These are phyloP conservation scores for Pristionchus fissidentatus DNA, from an alignment of 2,888 invertebrate species.

Conservation along the genomic window DNA sequence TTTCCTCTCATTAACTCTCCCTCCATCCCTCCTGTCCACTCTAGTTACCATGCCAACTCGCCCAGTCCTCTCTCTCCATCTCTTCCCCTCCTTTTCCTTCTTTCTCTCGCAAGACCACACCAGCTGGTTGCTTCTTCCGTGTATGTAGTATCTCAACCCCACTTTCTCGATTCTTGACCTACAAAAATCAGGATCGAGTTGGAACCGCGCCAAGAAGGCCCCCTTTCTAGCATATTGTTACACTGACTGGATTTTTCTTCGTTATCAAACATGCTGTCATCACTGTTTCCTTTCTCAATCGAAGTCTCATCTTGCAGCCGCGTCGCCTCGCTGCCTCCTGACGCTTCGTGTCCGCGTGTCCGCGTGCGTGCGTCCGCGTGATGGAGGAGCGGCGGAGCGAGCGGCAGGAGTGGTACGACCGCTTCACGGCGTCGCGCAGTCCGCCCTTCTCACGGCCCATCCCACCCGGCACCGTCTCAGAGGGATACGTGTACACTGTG, in stretches of 20 bases:
- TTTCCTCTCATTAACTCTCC: too few relatives aligned
- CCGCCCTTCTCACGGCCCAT: conserved; percentile 36
- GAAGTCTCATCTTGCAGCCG: not conserved
- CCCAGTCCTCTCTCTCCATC: not conserved
- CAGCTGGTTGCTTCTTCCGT: not conserved
- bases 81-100: not conserved
- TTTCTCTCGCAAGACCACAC: not conserved
- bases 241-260: not conserved
- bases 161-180: too few relatives aligned
- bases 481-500: not conserved
- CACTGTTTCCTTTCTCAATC: too few relatives aligned
- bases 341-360: too few relatives aligned
- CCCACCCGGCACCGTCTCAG: conserved; percentile 5
- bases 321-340: too few relatives aligned
- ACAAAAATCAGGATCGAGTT: too few relatives aligned
- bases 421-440: not conserved
- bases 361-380: too few relatives aligned
- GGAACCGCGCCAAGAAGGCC: too few relatives aligned
- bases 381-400: conserved; percentile 25
- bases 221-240: not conserved
- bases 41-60: not conserved
- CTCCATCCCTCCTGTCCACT: not conserved
- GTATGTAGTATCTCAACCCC: too few relatives aligned
- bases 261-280: too few relatives aligned
- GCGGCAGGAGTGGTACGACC: conserved; percentile 31